Conservation (phyloP, 2,797 vertebrate genomes). For the Sebastes nivosus region DNA sequence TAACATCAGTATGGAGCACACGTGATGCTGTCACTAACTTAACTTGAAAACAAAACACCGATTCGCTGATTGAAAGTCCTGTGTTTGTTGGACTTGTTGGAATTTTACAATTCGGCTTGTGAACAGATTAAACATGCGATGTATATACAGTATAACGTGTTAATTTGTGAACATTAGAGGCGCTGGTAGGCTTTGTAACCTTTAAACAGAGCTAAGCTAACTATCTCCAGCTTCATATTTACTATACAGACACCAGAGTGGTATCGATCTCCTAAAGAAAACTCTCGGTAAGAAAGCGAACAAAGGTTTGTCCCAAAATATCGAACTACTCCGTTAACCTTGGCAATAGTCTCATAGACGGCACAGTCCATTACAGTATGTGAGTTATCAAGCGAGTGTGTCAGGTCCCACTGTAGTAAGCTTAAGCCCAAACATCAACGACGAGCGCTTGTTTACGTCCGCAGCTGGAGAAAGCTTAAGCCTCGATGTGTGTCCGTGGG, state of each 20-base stretch:
- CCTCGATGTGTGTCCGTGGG: slow-evolving; percentile 41
- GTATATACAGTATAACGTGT: background rate
- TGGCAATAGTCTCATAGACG: slow-evolving; percentile 4
- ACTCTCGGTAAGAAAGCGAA: background rate
- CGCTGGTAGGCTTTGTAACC: background rate
- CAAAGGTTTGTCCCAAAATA: background rate
- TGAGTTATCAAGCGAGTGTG: slow-evolving; percentile 36
- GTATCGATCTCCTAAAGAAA: background rate
- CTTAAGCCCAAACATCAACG: slow-evolving; percentile 75
- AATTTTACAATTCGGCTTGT: background rate
- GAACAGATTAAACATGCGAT: background rate
- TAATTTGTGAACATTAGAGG: background rate
- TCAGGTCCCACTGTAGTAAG: slow-evolving; percentile 49
- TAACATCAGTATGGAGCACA: too few species aligned
- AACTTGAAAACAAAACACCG: too few species aligned
- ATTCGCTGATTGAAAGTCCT: too few species aligned
- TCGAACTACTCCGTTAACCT: slow-evolving; percentile 10
- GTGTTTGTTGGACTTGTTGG: too few species aligned
- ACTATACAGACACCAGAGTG: background rate
- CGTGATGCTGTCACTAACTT: too few species aligned
- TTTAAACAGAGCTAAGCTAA: background rate
- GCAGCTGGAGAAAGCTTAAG: slow-evolving; percentile 67
- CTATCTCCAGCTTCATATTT: background rate
- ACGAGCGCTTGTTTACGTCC: slow-evolving; percentile 72
- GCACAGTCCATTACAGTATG: slow-evolving; percentile 31